These are phyloP conservation scores for Pedionomus torquatus DNA, from an alignment of 2,113 vertebrate species.

Conservation along the genomic window DNA sequence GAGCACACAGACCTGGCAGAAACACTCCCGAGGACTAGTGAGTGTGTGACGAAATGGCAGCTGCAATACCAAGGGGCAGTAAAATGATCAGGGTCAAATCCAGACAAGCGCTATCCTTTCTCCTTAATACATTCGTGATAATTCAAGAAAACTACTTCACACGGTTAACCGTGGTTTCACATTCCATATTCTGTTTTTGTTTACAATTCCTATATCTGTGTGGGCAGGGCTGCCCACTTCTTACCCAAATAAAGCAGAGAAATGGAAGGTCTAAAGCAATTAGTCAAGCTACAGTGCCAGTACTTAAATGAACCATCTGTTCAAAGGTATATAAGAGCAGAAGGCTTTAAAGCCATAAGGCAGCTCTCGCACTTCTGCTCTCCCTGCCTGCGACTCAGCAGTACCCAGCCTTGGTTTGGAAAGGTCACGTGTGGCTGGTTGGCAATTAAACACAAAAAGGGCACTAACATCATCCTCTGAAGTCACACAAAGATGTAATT, in stretches of 20 bases:
- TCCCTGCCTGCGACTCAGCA: background rate
- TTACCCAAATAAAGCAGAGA: slow-evolving; percentile 18
- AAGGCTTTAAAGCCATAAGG: background rate
- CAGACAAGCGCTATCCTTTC: background rate
- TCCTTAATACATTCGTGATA: background rate
- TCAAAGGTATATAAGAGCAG: slow-evolving; percentile 33
- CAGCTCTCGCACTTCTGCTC: background rate
- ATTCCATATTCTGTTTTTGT: background rate
- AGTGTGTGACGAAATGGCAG: background rate
- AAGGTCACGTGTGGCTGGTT: background rate
- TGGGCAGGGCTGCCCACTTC: slow-evolving; percentile 33
- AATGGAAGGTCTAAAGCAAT: slow-evolving; percentile 49
- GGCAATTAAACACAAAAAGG: background rate
- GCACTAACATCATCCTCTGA: background rate
- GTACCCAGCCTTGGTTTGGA: background rate
- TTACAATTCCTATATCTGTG: background rate
- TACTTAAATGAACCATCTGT: slow-evolving; percentile 59
- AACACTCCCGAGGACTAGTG: background rate
- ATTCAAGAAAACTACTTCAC: background rate
- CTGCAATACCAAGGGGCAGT: background rate
- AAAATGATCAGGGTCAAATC: background rate
- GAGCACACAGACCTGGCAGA: background rate
- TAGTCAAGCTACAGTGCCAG: slow-evolving; percentile 37
- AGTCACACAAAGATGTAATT: background rate
- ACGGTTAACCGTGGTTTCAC: background rate